Evolutionary conservation across 2,888 invertebrate species (phyloP).

Genomic region (Laspeyria flexula): DNA sequence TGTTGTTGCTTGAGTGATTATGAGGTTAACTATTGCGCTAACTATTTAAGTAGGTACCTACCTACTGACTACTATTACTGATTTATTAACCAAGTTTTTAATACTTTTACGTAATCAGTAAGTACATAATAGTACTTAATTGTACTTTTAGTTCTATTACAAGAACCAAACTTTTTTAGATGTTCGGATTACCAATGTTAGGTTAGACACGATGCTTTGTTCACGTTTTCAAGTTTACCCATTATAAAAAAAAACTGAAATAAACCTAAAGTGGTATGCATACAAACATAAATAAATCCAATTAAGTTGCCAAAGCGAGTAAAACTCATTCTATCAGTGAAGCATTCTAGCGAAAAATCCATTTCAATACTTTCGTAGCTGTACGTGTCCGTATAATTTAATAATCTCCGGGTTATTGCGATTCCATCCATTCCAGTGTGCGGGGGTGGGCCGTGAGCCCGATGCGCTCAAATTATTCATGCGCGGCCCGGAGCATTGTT

Average conservation of each 20-base stretch:
- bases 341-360: constrained; percentile 53
- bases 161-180: too few species aligned
- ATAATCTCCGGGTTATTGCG: constrained; percentile 81
- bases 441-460: constrained; percentile 58
- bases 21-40: too few species aligned
- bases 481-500: constrained; percentile 72
- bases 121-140: too few species aligned
- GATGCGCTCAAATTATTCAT: constrained; percentile 79
- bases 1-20: neutral
- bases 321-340: constrained; percentile 46
- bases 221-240: too few species aligned
- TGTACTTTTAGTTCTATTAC: too few species aligned
- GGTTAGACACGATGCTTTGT: too few species aligned
- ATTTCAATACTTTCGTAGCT: constrained; percentile 54
- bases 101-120: too few species aligned
- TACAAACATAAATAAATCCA: constrained; percentile 34
- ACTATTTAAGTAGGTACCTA: too few species aligned
- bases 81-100: too few species aligned
- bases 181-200: too few species aligned
- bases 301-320: constrained; percentile 39
- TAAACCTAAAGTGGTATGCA: constrained; percentile 3
- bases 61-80: too few species aligned
- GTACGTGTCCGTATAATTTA: constrained; percentile 77
- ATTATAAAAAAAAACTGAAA: neutral
- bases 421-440: constrained; percentile 60